Evolutionary conservation across 2,888 invertebrate genomes (phyloP).

Genomic region (Drosophila austrosaltans): DNA sequence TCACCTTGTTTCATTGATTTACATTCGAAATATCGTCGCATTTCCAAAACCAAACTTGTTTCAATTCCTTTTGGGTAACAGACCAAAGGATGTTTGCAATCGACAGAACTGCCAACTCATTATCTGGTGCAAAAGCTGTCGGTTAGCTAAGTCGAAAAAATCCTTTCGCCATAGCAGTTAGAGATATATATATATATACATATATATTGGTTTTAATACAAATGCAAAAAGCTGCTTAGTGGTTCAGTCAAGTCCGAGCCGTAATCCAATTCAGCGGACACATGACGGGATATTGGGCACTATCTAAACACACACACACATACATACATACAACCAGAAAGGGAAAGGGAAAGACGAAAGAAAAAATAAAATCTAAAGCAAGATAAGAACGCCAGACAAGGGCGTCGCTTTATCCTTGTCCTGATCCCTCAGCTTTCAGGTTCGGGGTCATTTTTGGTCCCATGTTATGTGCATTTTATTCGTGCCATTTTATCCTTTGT

Average conservation of each 20-base stretch:
- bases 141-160: background rate
- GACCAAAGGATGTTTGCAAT: background rate
- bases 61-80: background rate
- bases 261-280: conserved; percentile 34
- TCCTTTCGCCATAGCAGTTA: background rate
- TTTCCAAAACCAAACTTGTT: background rate
- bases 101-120: background rate
- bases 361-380: conserved; percentile 27
- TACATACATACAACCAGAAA: background rate
- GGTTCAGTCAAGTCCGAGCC: conserved; percentile 12
- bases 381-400: conserved; percentile 37
- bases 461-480: conserved; percentile 42
- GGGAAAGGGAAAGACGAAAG: background rate
- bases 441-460: conserved; percentile 34
- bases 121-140: background rate
- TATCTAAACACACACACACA: conserved; percentile 15
- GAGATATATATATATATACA: background rate
- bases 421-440: conserved; percentile 15
- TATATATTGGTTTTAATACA: conserved; percentile 8
- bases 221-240: conserved; percentile 19
- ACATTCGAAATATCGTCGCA: no score
- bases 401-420: conserved; percentile 7
- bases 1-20: no score
- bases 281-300: conserved; percentile 16
- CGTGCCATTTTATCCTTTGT: conserved; percentile 22